Conservation (phyloP, 2,888 invertebrate genomes). For the Nemotelus pantherinus region DNA sequence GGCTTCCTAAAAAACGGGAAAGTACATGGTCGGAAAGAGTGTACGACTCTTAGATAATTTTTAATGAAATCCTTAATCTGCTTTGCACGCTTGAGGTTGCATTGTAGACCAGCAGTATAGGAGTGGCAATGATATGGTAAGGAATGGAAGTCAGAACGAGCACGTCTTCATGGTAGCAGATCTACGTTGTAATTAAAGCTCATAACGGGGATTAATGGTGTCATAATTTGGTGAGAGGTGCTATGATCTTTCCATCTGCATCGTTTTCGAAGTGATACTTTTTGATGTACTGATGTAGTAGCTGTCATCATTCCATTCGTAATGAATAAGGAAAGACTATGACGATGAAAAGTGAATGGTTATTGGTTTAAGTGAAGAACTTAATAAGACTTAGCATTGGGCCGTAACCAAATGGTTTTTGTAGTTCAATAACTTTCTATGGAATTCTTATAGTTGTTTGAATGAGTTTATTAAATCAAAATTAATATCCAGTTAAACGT, state of each 20-base stretch:
- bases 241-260: conserved; percentile 8
- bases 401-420: no score
- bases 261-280: no score
- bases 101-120: not conserved
- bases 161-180: conserved; percentile 9
- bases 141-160: conserved; percentile 34
- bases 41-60: conserved; percentile 15
- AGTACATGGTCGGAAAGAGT: conserved; percentile 18
- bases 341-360: no score
- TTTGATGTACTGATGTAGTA: no score
- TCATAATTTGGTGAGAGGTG: conserved; percentile 46
- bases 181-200: conserved; percentile 46
- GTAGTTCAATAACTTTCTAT: no score
- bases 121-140: conserved; percentile 15
- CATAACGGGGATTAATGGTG: conserved; percentile 48
- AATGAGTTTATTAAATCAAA: no score
- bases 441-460: no score
- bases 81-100: conserved; percentile 2
- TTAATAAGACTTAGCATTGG: no score
- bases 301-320: no score
- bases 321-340: no score
- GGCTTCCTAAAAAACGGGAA: not conserved
- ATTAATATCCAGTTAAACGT: no score
- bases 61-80: conserved; percentile 38
- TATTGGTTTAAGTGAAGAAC: no score